Conservation (phyloP, 2,113 vertebrate genomes). For the Myodes glareolus region DNA sequence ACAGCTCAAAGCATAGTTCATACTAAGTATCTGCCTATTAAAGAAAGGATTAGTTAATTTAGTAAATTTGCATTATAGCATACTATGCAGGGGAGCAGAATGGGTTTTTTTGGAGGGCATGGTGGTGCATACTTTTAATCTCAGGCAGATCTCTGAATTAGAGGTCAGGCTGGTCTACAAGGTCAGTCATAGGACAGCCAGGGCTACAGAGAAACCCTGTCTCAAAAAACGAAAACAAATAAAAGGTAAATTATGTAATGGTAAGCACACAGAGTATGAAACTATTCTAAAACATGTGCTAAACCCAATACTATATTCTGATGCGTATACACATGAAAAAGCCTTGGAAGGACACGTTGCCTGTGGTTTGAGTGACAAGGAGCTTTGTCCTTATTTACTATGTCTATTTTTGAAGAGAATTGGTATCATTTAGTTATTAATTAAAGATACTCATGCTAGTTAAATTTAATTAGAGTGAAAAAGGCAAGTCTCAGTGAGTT, state of each 20-base stretch:
- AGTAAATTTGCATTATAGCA: background rate
- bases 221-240: background rate
- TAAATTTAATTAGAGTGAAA: background rate
- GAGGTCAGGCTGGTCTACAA: background rate
- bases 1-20: background rate
- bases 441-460: background rate
- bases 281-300: background rate
- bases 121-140: background rate
- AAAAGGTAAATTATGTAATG: background rate
- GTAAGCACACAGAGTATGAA: background rate
- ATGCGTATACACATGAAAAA: background rate
- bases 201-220: background rate
- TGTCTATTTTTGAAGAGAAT: background rate
- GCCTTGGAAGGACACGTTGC: background rate
- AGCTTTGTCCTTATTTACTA: background rate
- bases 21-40: background rate
- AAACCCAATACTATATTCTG: background rate
- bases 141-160: background rate
- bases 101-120: background rate
- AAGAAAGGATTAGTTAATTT: background rate
- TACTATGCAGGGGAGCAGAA: background rate
- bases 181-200: background rate
- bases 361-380: background rate
- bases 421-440: conserved; percentile 9
- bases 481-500: background rate